A percentile compares a stretch with the other conserved stretches of the same genome.
phyloP scores from a whole-genome alignment of 2,113 vertebrate genomes.

The Rhombomys opimus region DNA sequence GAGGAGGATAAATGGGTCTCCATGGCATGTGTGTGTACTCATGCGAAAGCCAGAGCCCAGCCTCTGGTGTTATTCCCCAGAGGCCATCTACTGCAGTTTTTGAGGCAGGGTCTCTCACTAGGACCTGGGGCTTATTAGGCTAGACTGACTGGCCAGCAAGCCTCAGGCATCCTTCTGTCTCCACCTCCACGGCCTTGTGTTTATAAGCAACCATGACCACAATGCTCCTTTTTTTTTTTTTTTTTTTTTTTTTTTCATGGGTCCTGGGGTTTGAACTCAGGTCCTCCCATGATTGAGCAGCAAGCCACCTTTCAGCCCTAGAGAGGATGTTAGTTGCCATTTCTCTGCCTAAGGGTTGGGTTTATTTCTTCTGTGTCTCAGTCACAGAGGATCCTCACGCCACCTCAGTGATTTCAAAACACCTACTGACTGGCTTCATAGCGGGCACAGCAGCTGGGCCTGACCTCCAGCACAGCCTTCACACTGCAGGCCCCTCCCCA shows the following conservation, averaged over 20 bases:
- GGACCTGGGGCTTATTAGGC: not conserved
- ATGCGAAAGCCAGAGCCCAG: not conserved
- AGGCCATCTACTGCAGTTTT: not conserved
- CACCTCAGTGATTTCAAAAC: not conserved
- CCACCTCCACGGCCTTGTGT: not conserved
- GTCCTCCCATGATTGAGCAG: not conserved
- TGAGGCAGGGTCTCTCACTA: not conserved
- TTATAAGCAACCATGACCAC: not conserved
- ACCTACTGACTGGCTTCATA: not conserved
- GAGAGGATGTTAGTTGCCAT: not conserved
- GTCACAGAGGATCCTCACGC: not conserved
- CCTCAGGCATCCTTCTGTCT: not conserved
- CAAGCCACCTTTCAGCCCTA: not conserved
- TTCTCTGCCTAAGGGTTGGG: not conserved
- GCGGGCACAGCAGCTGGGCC: no score
- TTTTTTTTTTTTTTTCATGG: not conserved
- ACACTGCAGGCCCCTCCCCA: accelerated
- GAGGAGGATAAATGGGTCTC: not conserved
- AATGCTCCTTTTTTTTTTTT: not conserved
- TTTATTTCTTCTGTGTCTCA: not conserved
- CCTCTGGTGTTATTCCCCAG: no score
- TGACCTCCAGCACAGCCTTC: not conserved
- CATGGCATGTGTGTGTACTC: no score
- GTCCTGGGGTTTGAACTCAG: not conserved
- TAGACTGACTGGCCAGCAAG: not conserved